A percentile compares a stretch with the other conserved stretches of the same genome.
Conservation (phyloP, 2,113 vertebrate species). For the Peromyscus leucopus region DNA sequence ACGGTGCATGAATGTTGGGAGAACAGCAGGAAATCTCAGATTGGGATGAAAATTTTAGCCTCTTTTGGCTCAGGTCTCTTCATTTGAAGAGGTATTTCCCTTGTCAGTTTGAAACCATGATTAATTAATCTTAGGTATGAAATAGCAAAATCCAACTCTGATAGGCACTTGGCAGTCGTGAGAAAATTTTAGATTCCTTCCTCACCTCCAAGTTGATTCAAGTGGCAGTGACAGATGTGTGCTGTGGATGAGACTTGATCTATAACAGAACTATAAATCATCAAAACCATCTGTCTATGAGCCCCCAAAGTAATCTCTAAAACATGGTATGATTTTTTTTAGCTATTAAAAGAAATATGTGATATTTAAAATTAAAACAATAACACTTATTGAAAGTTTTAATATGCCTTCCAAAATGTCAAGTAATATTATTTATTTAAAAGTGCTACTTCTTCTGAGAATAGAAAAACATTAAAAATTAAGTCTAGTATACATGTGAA, state of each 20-base stretch:
- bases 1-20: neutral
- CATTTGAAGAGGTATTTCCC: neutral
- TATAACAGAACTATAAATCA: neutral
- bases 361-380: neutral
- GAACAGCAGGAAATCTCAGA: neutral
- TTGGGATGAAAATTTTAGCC: neutral
- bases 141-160: neutral
- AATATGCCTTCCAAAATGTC: neutral
- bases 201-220: neutral
- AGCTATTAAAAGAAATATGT: slow-evolving; percentile 40
- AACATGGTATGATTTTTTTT: neutral
- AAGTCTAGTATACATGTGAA: neutral
- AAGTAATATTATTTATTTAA: slow-evolving; percentile 29
- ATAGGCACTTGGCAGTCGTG: neutral
- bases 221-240: neutral
- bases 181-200: neutral
- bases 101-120: neutral
- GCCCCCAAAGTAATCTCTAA: neutral
- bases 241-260: neutral
- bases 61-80: neutral
- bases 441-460: neutral
- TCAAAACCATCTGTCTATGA: neutral
- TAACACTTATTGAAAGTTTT: slow-evolving; percentile 16
- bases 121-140: neutral
- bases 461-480: slow-evolving; percentile 33